A percentile compares a stretch with the other conserved stretches of the same genome.
Conservation (phyloP, 2,113 vertebrate genomes). For the Tautogolabrus adspersus region DNA sequence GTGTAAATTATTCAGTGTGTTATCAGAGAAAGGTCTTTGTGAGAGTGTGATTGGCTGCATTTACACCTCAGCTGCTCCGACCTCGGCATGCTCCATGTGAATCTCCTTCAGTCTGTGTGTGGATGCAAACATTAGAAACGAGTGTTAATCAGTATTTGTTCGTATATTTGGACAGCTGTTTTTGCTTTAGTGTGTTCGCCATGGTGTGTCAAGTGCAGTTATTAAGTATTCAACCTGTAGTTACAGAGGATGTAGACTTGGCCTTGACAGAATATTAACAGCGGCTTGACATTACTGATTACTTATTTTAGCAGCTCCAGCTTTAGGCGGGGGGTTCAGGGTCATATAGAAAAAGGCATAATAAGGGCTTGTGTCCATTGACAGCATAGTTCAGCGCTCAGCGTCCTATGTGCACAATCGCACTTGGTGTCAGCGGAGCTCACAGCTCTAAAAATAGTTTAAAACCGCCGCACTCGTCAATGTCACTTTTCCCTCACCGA, state of each 20-base stretch:
- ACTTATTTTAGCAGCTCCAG: neutral
- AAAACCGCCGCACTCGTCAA: no score
- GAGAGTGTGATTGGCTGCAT: conserved; percentile 17
- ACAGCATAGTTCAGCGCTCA: no score
- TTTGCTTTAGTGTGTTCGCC: neutral
- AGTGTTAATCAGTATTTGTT: neutral
- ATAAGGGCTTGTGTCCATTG: no score
- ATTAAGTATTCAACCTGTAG: conserved; percentile 1
- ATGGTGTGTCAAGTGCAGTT: neutral
- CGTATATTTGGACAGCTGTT: neutral
- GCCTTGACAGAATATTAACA: conserved; percentile 10
- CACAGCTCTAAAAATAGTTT: no score
- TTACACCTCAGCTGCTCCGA: conserved; percentile 39
- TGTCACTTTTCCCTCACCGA: no score
- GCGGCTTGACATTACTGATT: neutral
- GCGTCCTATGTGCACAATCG: no score
- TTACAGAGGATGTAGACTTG: neutral
- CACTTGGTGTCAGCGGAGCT: no score
- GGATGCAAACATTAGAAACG: neutral
- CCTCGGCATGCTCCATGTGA: conserved; percentile 18
- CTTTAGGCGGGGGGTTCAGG: neutral
- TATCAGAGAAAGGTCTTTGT: conserved; percentile 46
- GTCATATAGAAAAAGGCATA: neutral
- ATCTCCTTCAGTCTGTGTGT: neutral
- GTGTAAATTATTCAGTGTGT: conserved; percentile 53